Evolutionary conservation across 2,888 invertebrate genomes (phyloP), one percentile per base, ranked within the genome.

Genomic region (Ernsta delagoae): DNA sequence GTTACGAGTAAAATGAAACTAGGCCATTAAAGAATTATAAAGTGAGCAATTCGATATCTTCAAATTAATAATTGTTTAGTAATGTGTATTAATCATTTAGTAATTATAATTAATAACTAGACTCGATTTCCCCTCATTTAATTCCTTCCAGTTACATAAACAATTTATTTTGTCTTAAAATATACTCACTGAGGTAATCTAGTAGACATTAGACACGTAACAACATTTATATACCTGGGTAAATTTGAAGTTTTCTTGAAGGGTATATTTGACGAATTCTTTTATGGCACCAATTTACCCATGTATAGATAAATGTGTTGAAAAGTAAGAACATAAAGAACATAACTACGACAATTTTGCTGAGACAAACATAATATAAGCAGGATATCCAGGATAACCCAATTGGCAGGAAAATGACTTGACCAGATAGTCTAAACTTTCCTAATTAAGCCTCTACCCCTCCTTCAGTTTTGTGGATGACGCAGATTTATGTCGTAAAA

Each of bases 381-480:
- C 36, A 36, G 36, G 36, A 36, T 36, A 36, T 5, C 36, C 36
- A 34, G 67, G 16, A 67, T 56, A 60, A 56, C 45, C 67, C 60
- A 67, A 67, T 67, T 67, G 67, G 60, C 67, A 67, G 60, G 60
- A 34, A 67, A 67, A 67, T 67, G 67, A 67, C 67, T 67, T 61
- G 67, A 67, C 67, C 67, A 61, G 60, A 67, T 61, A 59, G 24
- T 54, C 59, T 43, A 66, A 66, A 66, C 66, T 66, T 66, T 66
- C 65, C 60, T 54, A 60, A 66, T 66, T 60, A 66, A 66, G 66
- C 43, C 53, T 66, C 59, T 50, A 39, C 59, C 65, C 59, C 53
- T 39, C 43, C 65, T 66, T 66, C 34, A 31, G 65, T 59, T 59
- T 59, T 53, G 65, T 65, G 65, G 50, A 66, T 59, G 65, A 39